A percentile compares a stretch with the other conserved stretches of the same genome.
phyloP scores from a whole-genome alignment of 2,113 vertebrate species.

The Arenaria interpres region DNA sequence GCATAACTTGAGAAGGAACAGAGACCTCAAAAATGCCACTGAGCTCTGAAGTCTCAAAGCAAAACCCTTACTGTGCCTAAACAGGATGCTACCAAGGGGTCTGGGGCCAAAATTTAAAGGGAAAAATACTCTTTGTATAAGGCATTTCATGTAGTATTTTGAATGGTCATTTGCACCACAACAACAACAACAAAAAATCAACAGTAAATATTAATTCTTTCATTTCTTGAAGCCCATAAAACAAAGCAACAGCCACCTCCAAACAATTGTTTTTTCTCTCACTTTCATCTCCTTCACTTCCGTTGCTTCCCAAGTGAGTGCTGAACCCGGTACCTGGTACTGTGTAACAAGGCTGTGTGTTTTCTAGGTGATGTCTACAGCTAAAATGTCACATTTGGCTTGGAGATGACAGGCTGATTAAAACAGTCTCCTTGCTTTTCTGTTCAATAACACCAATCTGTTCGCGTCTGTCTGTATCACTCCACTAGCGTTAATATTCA shows the following conservation, averaged over 20 bases:
- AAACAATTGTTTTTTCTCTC: neutral
- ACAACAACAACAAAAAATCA: no score
- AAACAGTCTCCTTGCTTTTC: neutral
- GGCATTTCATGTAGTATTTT: neutral
- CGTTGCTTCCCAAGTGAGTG: neutral
- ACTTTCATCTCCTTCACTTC: neutral
- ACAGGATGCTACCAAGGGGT: neutral
- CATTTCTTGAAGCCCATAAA: neutral
- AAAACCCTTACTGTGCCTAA: neutral
- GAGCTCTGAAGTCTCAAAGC: neutral
- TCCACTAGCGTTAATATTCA: rapidly evolving
- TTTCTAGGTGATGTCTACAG: neutral
- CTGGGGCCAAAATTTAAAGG: neutral
- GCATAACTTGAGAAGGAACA: neutral
- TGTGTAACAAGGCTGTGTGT: neutral
- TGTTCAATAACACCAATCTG: neutral
- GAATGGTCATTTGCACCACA: neutral
- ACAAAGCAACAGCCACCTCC: neutral
- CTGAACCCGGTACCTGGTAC: neutral
- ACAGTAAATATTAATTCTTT: neutral
- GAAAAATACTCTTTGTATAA: neutral
- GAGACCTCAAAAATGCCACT: slow-evolving; percentile 36
- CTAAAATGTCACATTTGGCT: neutral
- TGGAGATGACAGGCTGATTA: neutral
- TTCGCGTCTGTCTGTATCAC: neutral